A percentile compares a stretch with the other conserved stretches of the same genome.
Conservation (phyloP, 1,140 invertebrate genomes). For the Delia radicum region DNA sequence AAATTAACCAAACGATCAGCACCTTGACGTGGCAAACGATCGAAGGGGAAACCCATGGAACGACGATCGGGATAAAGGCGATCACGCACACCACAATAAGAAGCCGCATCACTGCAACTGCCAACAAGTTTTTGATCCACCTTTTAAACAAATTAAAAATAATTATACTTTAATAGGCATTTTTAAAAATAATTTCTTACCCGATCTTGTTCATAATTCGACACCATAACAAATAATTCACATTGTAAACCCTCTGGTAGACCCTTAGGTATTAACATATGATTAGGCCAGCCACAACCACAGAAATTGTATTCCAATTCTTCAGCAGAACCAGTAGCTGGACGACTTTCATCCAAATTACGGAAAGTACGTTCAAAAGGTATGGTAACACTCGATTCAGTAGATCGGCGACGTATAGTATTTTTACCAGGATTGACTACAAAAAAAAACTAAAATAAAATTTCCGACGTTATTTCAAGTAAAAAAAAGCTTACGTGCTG, state of each 20-base stretch:
- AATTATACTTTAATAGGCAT: not conserved
- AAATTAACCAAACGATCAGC: slow-evolving; percentile 63
- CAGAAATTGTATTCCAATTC: slow-evolving; percentile 73
- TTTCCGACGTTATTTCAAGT: no score
- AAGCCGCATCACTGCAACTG: slow-evolving; percentile 68
- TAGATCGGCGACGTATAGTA: slow-evolving; percentile 62
- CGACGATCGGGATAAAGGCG: slow-evolving; percentile 70
- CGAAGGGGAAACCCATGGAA: slow-evolving; percentile 79
- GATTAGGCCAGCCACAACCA: slow-evolving; percentile 85
- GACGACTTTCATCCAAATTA: slow-evolving; percentile 61
- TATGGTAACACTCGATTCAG: slow-evolving; percentile 71
- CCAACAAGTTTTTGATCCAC: slow-evolving; percentile 60
- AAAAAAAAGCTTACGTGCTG: slow-evolving; percentile 59
- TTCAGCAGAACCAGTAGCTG: slow-evolving; percentile 57
- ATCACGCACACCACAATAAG: slow-evolving; percentile 74
- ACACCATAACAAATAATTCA: slow-evolving; percentile 79
- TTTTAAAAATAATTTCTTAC: slow-evolving; percentile 55
- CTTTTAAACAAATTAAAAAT: slow-evolving; percentile 44
- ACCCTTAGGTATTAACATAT: slow-evolving; percentile 79
- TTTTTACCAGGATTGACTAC: slow-evolving; percentile 67
- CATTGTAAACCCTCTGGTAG: slow-evolving; percentile 66
- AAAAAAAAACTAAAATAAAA: not conserved
- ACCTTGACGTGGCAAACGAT: slow-evolving; percentile 61
- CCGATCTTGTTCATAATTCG: slow-evolving; percentile 70
- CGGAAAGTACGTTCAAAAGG: slow-evolving; percentile 72